Evolutionary conservation across 2,888 invertebrate genomes (phyloP), one percentile per base, ranked within the genome.

Genomic region (Galerucella pusilla): DNA sequence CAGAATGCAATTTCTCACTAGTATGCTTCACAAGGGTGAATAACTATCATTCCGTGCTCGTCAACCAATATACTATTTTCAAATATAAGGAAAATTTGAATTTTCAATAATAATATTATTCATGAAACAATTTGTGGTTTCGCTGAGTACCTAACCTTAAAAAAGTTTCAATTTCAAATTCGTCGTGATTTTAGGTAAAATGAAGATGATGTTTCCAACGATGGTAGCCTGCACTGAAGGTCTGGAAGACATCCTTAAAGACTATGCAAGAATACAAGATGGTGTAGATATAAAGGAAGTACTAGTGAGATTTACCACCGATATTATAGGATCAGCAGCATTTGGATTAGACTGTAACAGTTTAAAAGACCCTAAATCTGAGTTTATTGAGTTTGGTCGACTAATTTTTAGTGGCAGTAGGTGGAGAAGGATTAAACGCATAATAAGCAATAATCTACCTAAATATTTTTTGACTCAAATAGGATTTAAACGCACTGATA

Each of bases 121-220:
- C 6, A 35, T 28, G 28, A 3, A 28, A 28, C 28, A 28, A 28
- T 28, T 3, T 28, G 28, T 28, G 28, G 28, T 28, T 28, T 28
- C 28, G 3, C 28, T 28, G 28, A 28, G 28, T 28, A 4, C 28
- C 28, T 28, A 28, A 28, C 4, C 28, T 28, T 4, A 28, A 28
- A 28, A 28, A 28, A 28, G 28, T 4, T 28, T 3, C 35, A 35
- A 35, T 9, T 42, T 49, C 3, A 11, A 6, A 10, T 20, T 20
- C 16, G 20, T 16, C 1, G 2, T 20, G 7, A 57, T 71, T 71
- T 89, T 92, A 0, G 92, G 91, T 9, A 93, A 92, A 84, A 87
- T 94, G 78, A 93, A 92, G 84, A 89, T 87, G 28, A 92, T 93
- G 91, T 92, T 91, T 80, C 88, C 88, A 0, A 89, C 91, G 0